phyloP scores from a whole-genome alignment of 2,113 vertebrate species.

The Tapirus terrestris region DNA sequence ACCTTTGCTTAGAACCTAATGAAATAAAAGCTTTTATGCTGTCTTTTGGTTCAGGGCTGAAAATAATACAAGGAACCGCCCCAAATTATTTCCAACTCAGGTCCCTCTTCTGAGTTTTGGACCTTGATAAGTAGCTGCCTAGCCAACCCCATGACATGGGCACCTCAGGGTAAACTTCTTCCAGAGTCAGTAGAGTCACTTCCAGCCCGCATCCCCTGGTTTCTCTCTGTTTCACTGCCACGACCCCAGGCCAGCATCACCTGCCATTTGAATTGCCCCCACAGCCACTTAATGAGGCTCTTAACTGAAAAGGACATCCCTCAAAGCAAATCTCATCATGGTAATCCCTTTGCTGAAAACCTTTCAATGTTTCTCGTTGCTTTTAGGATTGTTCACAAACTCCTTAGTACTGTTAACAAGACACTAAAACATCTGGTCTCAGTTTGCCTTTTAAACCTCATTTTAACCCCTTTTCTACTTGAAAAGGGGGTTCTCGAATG shows the following conservation, averaged over 20 bases:
- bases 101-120: not conserved
- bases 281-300: not conserved
- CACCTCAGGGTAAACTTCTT: not conserved
- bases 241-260: too few species aligned
- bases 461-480: not conserved
- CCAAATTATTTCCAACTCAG: not conserved
- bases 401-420: not conserved
- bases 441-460: not conserved
- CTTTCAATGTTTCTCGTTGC: too few species aligned
- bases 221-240: not conserved
- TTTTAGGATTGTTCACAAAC: not conserved
- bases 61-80: not conserved
- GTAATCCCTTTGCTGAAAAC: not conserved
- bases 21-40: not conserved
- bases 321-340: not conserved
- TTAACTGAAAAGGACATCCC: not conserved
- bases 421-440: not conserved
- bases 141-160: rapidly evolving
- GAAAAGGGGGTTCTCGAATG: not conserved
- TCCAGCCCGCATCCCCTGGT: not conserved
- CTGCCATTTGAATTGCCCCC: not conserved
- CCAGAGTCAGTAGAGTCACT: not conserved
- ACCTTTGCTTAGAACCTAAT: not conserved
- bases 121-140: not conserved
- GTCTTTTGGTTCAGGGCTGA: conserved; percentile 3